Evolutionary conservation across 2,888 invertebrate genomes (phyloP).

Genomic region (Pachymerium ferrugineum): DNA sequence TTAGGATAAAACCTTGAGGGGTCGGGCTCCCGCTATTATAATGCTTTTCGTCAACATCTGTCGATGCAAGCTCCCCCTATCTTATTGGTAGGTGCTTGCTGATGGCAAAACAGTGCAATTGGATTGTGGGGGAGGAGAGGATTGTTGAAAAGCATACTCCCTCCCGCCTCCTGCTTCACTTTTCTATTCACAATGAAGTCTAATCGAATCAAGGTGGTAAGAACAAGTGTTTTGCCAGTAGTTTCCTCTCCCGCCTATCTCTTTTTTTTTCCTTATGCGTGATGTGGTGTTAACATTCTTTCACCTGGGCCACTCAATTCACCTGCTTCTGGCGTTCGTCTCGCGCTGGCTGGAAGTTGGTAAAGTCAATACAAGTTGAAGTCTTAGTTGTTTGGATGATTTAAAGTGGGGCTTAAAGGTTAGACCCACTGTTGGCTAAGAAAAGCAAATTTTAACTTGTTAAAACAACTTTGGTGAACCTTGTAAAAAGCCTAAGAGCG

Average conservation of each 20-base stretch:
- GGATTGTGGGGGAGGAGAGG: neutral
- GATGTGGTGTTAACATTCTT: slow-evolving; percentile 16
- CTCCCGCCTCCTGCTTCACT: neutral
- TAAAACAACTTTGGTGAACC: too few species aligned
- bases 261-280: neutral
- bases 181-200: slow-evolving; percentile 20
- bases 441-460: too few species aligned
- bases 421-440: too few species aligned
- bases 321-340: slow-evolving; percentile 16
- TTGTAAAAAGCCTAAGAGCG: too few species aligned
- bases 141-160: neutral
- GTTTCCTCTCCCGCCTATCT: neutral
- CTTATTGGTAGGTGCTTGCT: neutral
- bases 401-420: neutral
- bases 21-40: slow-evolving; percentile 20
- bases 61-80: neutral
- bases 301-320: slow-evolving; percentile 21
- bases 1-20: slow-evolving; percentile 29
- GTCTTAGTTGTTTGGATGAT: neutral
- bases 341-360: neutral
- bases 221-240: slow-evolving; percentile 27
- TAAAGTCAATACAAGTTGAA: slow-evolving; percentile 12
- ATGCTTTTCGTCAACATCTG: slow-evolving; percentile 27
- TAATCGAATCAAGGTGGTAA: slow-evolving; percentile 15
- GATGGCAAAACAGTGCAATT: slow-evolving; percentile 24